phyloP scores from a whole-genome alignment of 2,797 vertebrate species.

The Phataginus tricuspis region DNA sequence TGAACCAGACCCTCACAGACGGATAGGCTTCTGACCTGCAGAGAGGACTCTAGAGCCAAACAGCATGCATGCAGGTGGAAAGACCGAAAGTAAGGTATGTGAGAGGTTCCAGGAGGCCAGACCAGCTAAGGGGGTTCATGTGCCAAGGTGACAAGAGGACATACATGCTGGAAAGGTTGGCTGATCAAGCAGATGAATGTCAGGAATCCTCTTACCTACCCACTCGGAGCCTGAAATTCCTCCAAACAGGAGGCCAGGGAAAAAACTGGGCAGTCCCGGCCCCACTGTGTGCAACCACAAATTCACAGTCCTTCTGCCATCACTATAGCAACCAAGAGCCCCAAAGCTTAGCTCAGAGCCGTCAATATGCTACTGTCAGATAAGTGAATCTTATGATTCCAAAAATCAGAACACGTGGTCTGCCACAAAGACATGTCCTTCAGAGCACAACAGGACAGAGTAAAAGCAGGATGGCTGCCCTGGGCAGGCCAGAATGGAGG shows the following conservation, averaged over 20 bases:
- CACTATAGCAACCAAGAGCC: not conserved
- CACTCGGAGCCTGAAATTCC: not conserved
- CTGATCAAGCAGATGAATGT: not conserved
- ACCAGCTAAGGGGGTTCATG: not conserved
- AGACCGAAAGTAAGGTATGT: not conserved
- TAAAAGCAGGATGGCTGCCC: not conserved
- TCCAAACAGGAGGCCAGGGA: not conserved
- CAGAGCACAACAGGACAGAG: not conserved
- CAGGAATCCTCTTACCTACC: not conserved
- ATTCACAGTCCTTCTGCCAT: not conserved
- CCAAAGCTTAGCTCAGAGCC: not conserved
- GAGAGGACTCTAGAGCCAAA: not conserved
- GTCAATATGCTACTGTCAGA: fast-evolving
- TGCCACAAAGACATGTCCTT: not conserved
- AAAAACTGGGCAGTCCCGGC: not conserved
- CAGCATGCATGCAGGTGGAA: not conserved
- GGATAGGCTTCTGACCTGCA: not conserved
- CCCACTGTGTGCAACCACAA: not conserved
- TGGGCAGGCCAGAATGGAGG: not conserved
- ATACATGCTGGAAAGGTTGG: not conserved
- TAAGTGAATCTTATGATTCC: not conserved
- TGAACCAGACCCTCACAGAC: not conserved
- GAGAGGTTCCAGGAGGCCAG: not conserved
- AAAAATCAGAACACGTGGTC: not conserved
- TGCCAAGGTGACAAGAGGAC: not conserved